Percentiles rank a stretch among this genome's conserved stretches.
Conservation (phyloP, 2,797 vertebrate genomes). For the Danio aesculapii region DNA sequence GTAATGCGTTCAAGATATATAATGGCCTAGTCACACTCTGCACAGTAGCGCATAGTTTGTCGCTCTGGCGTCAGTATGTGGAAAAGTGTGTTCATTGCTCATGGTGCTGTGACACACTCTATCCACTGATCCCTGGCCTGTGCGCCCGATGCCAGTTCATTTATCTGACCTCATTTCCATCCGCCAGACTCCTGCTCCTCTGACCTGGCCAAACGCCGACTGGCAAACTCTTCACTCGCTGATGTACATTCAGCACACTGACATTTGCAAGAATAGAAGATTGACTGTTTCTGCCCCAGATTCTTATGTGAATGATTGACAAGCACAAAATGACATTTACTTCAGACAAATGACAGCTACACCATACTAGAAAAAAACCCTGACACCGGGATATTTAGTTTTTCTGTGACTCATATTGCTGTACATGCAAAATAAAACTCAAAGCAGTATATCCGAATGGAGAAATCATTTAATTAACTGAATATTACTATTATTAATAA, state of each 20-base stretch:
- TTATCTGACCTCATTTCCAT: constrained; percentile 65
- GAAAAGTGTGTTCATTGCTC: constrained; percentile 41
- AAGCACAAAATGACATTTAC: background rate
- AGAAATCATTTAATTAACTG: no score
- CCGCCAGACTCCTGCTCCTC: constrained; percentile 1
- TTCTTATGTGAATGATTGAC: background rate
- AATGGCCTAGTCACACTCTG: background rate
- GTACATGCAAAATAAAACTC: no score
- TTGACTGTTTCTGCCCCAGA: background rate
- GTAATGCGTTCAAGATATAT: background rate
- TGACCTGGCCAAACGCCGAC: constrained; percentile 1
- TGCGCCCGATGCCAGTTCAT: constrained; percentile 17
- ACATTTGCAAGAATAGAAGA: constrained; percentile 15
- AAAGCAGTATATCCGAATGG: no score
- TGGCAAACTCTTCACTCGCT: constrained; percentile 1
- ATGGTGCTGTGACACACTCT: constrained; percentile 36
- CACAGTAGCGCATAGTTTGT: no score
- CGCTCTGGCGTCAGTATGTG: constrained; percentile 53
- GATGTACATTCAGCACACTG: background rate
- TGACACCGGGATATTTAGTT: background rate
- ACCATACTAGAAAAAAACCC: background rate
- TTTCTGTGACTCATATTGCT: background rate
- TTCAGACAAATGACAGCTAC: background rate
- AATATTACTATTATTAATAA: no score
- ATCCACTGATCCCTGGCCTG: constrained; percentile 43